phyloP scores from a whole-genome alignment of 2,888 invertebrate genomes.

The Troilus luridus region DNA sequence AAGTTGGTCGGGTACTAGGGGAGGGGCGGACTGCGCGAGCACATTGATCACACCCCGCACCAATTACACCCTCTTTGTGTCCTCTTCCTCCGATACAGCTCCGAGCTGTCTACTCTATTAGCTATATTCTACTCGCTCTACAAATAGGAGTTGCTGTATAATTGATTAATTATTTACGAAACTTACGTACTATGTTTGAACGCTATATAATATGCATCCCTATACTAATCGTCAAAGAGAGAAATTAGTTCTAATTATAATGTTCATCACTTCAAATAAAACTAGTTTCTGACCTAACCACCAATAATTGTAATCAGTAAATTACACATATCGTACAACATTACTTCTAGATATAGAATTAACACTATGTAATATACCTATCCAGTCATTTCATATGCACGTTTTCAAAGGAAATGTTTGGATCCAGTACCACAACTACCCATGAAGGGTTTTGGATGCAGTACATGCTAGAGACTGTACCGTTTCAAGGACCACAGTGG shows the following conservation, averaged over 20 bases:
- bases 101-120: not conserved
- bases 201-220: not conserved
- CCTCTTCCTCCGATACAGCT: constrained; percentile 21
- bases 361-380: too few relatives aligned
- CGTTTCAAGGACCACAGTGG: too few relatives aligned
- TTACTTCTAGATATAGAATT: too few relatives aligned
- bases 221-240: not conserved
- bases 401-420: too few relatives aligned
- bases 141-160: not conserved
- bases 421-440: too few relatives aligned
- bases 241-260: not conserved
- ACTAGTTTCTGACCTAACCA: too few relatives aligned
- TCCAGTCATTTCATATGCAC: too few relatives aligned
- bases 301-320: too few relatives aligned
- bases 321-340: too few relatives aligned
- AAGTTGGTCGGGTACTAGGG: constrained; percentile 44
- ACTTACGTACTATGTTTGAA: not conserved
- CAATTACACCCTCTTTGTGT: constrained; percentile 37
- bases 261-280: too few relatives aligned
- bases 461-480: too few relatives aligned
- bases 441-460: too few relatives aligned
- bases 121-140: not conserved
- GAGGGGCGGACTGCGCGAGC: constrained; percentile 21
- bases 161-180: not conserved
- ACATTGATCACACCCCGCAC: constrained; percentile 41